Evolutionary conservation across 2,113 vertebrate genomes (phyloP).

Genomic region (Brachyhypopomus gauderio): DNA sequence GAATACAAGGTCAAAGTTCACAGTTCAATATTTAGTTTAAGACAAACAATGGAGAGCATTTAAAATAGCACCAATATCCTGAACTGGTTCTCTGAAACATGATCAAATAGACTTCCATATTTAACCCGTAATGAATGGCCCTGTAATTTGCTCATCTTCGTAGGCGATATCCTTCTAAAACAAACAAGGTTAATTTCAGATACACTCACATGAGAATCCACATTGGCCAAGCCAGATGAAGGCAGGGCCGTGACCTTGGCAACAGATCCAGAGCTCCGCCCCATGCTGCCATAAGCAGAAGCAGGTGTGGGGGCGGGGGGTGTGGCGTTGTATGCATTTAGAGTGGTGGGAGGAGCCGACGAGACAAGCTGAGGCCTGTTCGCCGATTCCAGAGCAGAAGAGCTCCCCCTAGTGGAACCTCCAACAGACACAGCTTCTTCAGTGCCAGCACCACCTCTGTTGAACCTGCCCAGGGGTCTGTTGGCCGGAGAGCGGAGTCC

Average conservation of each 20-base stretch:
- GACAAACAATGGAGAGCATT: no score
- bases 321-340: constrained; percentile 61
- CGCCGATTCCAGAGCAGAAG: constrained; percentile 68
- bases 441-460: constrained; percentile 49
- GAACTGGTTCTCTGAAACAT: no score
- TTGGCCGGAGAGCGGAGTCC: constrained; percentile 69
- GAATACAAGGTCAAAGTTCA: no score
- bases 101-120: no score
- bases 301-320: constrained; percentile 59
- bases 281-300: constrained; percentile 68
- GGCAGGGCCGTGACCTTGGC: constrained; percentile 41
- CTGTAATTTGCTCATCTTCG: no score
- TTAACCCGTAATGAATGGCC: no score
- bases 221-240: constrained; percentile 39
- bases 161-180: neutral
- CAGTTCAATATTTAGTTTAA: no score
- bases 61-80: no score
- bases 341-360: constrained; percentile 32
- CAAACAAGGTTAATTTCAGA: neutral
- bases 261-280: constrained; percentile 49
- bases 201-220: constrained; percentile 76
- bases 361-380: constrained; percentile 28
- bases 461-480: constrained; percentile 79
- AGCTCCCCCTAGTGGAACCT: constrained; percentile 66
- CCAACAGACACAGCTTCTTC: constrained; percentile 42